phyloP scores from a whole-genome alignment of 92 coral and sea anemone species.

The Pocillopora meandrina region DNA sequence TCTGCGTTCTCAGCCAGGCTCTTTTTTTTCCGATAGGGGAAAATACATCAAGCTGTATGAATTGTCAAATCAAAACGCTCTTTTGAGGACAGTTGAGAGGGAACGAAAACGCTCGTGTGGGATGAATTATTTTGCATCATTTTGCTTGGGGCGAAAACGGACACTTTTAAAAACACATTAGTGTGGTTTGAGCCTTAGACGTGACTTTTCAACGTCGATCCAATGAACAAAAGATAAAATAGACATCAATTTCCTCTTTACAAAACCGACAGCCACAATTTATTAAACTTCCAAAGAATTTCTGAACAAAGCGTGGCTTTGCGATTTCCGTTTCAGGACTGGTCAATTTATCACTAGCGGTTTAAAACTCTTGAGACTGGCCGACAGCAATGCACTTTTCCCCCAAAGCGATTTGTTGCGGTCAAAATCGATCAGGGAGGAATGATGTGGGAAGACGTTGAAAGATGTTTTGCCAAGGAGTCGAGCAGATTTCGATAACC shows the following conservation, averaged over 20 bases:
- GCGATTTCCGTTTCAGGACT: conserved; percentile 20
- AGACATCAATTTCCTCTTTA: not conserved
- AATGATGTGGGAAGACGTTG: conserved; percentile 18
- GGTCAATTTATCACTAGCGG: conserved; percentile 34
- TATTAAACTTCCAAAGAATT: not conserved
- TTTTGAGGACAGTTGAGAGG: too few species aligned
- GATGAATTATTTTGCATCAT: too few species aligned
- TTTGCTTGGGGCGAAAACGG: too few species aligned
- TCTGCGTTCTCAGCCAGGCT: too few species aligned
- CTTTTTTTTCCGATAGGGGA: too few species aligned
- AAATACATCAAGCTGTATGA: too few species aligned
- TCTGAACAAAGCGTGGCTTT: not conserved
- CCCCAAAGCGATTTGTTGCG: conserved; percentile 3
- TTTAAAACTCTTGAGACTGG: conserved; percentile 11
- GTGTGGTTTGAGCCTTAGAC: not conserved
- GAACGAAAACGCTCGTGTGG: too few species aligned
- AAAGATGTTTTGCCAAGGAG: conserved; percentile 29
- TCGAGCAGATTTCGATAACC: conserved; percentile 19
- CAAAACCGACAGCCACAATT: not conserved
- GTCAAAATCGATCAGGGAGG: not conserved
- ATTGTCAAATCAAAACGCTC: too few species aligned
- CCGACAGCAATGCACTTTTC: conserved; percentile 1
- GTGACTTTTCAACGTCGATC: not conserved
- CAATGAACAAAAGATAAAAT: not conserved
- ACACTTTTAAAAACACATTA: too few species aligned